Evolutionary conservation across 2,113 vertebrate genomes (phyloP).

Genomic region (Tinamus guttatus): DNA sequence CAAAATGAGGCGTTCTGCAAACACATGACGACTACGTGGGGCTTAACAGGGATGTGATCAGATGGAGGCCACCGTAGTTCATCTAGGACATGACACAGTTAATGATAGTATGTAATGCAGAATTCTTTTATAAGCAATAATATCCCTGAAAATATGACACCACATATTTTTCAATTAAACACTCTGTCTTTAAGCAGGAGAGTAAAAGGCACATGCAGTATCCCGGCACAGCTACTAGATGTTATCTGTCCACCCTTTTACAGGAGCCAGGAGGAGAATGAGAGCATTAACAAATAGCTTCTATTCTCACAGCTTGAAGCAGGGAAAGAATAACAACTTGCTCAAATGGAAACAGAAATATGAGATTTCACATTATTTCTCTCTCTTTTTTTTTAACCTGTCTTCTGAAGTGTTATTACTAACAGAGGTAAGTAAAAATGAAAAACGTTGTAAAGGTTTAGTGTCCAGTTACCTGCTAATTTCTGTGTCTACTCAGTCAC

Average conservation of each 20-base stretch:
- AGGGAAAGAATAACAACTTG: constrained; percentile 17
- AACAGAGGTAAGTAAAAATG: neutral
- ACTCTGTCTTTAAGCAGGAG: neutral
- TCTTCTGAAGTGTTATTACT: neutral
- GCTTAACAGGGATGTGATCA: neutral
- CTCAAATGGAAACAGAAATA: neutral
- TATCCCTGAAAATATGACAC: neutral
- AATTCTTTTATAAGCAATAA: neutral
- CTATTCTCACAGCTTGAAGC: neutral
- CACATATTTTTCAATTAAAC: constrained; percentile 39
- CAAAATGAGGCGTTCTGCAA: neutral
- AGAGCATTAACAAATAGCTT: constrained; percentile 40
- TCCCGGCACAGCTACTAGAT: constrained; percentile 7
- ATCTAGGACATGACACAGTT: neutral
- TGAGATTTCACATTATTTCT: neutral
- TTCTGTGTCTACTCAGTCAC: neutral
- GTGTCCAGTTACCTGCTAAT: neutral
- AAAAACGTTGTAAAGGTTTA: neutral
- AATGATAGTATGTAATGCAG: neutral
- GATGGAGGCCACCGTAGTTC: neutral
- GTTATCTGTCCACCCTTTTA: constrained; percentile 56
- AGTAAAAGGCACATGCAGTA: constrained; percentile 48
- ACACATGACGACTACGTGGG: neutral
- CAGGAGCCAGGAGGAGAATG: constrained; percentile 6
- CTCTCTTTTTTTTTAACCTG: fast-evolving